Base-by-base conservation (phyloP, 2,888 invertebrate species). In the Tolmerus cingulatus region DNA sequence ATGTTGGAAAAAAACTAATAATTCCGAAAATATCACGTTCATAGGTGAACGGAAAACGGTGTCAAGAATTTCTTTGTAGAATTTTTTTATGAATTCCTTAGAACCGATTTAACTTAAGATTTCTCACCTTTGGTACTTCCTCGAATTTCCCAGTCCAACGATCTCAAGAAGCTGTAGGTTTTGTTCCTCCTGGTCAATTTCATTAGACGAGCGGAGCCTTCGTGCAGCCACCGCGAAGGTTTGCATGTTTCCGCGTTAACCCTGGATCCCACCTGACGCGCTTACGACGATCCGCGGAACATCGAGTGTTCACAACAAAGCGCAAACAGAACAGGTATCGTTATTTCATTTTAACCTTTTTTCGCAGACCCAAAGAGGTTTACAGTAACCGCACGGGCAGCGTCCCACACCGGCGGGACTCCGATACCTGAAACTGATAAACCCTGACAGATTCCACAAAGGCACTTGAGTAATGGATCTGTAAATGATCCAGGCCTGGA, bases 361-460 rank as follows among this genome's bases (percentile, higher is more conserved):
- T 66, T 66, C 5, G 43, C 43, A 16, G 16, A 43, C 43, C 14
- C 40, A 23, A 78, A 23, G 19, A 40, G 23, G 43, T 23, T 43
- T 43, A 46, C 12, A 16, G 5, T 16, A 4, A 37, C 37, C 34
- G 51, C 51, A 51, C 16, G n/a, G 51, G 16, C 19, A 40, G 19
- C 77, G 37, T 77, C 77, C 77, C 77, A 77, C 77, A 77, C 37
- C n/a, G 76, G 16, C 8, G 78, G 46, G 78, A 46, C 78, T 78
- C 78, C 46, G 78, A 78, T 78, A 78, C 79, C 46, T 51, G 79
- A 79, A 51, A 79, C 51, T 51, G 79, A 79, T 79, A 79, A 51
- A 51, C 51, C 51, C 79, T 27, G 8, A 51, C 51, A 79, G 51
- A 79, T 51, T 79, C 46, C 51, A 46, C 46, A 79, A 79, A 51